These are phyloP conservation scores for Saccopteryx leptura DNA, from an alignment of 2,113 vertebrate species.

Conservation along the genomic window DNA sequence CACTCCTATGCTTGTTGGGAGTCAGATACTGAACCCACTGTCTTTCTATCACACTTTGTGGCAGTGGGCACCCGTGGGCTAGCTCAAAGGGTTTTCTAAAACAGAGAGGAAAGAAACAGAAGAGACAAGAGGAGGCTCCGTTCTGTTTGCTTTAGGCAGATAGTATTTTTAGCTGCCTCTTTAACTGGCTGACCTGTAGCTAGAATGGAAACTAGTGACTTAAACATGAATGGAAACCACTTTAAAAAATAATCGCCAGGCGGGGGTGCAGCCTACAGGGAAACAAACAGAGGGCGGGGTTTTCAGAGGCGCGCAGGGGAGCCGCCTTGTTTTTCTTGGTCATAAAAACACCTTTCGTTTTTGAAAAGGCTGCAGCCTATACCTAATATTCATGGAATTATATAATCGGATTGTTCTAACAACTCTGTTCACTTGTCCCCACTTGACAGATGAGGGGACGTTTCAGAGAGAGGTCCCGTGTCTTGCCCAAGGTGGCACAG, in stretches of 20 bases:
- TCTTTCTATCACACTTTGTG: not conserved
- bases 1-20: not conserved
- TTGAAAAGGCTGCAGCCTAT: not conserved
- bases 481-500: not conserved
- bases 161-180: slow-evolving; percentile 33
- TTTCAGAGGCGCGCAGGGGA: not conserved
- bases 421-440: not conserved
- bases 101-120: not conserved
- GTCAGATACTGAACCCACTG: not conserved
- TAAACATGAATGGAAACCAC: slow-evolving; percentile 74
- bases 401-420: not conserved
- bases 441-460: not conserved
- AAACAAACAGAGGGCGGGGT: not conserved
- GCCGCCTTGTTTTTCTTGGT: not conserved
- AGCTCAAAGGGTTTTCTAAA: slow-evolving; percentile 28
- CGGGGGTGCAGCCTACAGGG: not conserved
- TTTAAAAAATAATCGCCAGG: slow-evolving; percentile 78
- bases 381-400: not conserved
- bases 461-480: not conserved
- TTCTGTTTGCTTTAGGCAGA: slow-evolving; percentile 32
- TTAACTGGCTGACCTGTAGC: slow-evolving; percentile 24
- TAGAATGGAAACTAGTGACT: slow-evolving; percentile 70
- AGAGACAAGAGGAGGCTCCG: not conserved
- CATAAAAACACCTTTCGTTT: not conserved
- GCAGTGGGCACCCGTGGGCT: rapidly evolving